Base-by-base conservation (phyloP, 2,113 vertebrate genomes). In the Gadus chalcogrammus region DNA sequence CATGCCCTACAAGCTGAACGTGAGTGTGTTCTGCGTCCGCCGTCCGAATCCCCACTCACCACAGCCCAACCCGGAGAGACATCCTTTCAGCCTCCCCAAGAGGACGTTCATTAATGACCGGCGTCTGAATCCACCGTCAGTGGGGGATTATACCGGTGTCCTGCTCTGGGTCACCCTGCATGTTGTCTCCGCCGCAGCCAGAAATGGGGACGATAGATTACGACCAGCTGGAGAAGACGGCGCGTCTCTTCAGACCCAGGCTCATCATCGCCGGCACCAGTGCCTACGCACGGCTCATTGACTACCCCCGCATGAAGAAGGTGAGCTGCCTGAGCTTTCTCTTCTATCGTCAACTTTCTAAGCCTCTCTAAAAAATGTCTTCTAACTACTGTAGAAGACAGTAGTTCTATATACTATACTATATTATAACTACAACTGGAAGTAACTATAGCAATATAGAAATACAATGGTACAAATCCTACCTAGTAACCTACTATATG, bases 1-100 rank as follows among this genome's bases (percentile, higher is more conserved):
- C 0, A 96, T 97, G 95, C 95, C 95, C 42, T 98, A 98, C 85
- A 97, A 96, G 71, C 91, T 97, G 16, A 88, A 96, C 0, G 96
- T 97, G 91, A 95, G 96, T 90, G 11, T 56, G 20, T 60, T 16
- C 9, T 2, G 15, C 59, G 42, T 48, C 6, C 31, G 31, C 2
- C 59, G 42, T 48, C 6, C 31, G 31, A 35, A 35, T 35, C 31
- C 31, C 31, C 31, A 35, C 3, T 35, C 4, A 35, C 42, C 11
- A 9, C 42, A 13, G 42, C 42, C 42, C 0, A 48, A 48, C 42
- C 42, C 8, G 42, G 9, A 13, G 9, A 13, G 9, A 13, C 12
- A 13, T 48, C 42, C 42, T 48, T 13, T 13, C 1, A 48, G 42
- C 42, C 42, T 48, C 5, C 8, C 42, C 42, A 9, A 48, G 42